Conservation (phyloP, 2,888 invertebrate genomes). For the Cristatella mucedo region DNA sequence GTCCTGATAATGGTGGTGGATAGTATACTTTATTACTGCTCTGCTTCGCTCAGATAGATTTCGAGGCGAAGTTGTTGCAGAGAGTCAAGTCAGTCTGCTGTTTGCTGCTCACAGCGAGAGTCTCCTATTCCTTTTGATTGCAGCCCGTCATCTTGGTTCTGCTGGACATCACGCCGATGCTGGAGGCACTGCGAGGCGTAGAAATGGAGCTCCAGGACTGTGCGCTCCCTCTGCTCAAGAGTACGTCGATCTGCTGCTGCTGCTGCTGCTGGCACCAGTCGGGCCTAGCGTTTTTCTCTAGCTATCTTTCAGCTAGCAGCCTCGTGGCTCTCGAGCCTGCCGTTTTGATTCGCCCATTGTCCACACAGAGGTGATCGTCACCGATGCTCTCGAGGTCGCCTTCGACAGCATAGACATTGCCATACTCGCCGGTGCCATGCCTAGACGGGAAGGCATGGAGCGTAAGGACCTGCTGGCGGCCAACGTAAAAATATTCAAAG, state of each 20-base stretch:
- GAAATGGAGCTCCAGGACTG: slow-evolving; percentile 94
- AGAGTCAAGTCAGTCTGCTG: background rate
- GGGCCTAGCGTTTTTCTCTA: background rate
- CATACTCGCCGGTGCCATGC: slow-evolving; percentile 94
- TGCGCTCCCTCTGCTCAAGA: slow-evolving; percentile 68
- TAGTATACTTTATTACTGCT: slow-evolving; percentile 4
- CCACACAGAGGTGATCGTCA: slow-evolving; percentile 56
- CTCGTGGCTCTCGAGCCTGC: too few relatives aligned
- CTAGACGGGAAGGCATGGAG: slow-evolving; percentile 93
- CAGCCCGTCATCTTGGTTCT: slow-evolving; percentile 65
- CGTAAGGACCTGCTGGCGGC: slow-evolving; percentile 89
- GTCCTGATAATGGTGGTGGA: background rate
- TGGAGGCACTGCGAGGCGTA: slow-evolving; percentile 89
- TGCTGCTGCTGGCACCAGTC: background rate
- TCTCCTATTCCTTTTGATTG: slow-evolving; percentile 11
- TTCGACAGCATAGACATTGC: slow-evolving; percentile 90
- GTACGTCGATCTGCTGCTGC: slow-evolving; percentile 40
- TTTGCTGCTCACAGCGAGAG: background rate
- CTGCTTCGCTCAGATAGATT: slow-evolving; percentile 10
- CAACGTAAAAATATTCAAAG: slow-evolving; percentile 94
- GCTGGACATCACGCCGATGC: slow-evolving; percentile 86
- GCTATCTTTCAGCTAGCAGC: too few relatives aligned
- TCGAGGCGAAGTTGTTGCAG: background rate
- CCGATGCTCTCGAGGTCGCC: slow-evolving; percentile 71
- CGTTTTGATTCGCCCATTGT: slow-evolving; percentile 4